Conservation (phyloP, 2,113 vertebrate genomes). For the Aegotheles bennettii region DNA sequence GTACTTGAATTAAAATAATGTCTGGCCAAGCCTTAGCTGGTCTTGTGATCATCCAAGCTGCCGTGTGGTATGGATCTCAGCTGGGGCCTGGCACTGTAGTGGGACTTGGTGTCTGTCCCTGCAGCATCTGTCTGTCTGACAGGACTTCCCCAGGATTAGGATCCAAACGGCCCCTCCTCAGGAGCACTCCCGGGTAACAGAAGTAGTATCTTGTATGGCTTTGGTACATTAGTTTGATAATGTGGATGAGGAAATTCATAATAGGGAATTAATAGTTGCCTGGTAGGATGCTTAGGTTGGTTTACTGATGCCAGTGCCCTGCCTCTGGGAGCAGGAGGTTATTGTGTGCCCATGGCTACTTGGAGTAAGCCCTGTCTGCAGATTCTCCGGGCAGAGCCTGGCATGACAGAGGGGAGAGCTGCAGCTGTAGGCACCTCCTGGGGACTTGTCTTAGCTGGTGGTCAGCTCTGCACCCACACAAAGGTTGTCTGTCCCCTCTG, state of each 20-base stretch:
- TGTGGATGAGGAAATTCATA: not conserved
- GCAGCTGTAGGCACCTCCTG: not conserved
- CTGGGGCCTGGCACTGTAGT: not conserved
- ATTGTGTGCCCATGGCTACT: not conserved
- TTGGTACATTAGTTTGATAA: not conserved
- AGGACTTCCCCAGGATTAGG: not conserved
- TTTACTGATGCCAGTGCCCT: not conserved
- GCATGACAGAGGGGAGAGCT: not conserved
- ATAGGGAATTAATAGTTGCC: not conserved
- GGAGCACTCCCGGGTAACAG: not conserved
- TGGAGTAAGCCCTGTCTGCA: accelerated
- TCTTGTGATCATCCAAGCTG: not conserved
- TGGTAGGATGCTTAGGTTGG: not conserved
- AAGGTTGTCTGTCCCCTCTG: not conserved
- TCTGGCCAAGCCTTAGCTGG: slow-evolving; percentile 10
- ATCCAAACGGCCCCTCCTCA: not conserved
- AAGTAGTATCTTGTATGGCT: not conserved
- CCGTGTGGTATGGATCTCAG: not conserved
- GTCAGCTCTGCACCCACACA: not conserved
- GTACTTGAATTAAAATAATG: not conserved
- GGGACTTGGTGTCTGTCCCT: not conserved
- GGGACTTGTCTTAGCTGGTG: not conserved
- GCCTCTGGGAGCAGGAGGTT: not conserved
- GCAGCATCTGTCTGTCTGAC: not conserved
- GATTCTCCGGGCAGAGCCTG: not conserved